These are phyloP conservation scores for Tadarida brasiliensis DNA, from an alignment of 2,797 vertebrate species.

Conservation along the genomic window DNA sequence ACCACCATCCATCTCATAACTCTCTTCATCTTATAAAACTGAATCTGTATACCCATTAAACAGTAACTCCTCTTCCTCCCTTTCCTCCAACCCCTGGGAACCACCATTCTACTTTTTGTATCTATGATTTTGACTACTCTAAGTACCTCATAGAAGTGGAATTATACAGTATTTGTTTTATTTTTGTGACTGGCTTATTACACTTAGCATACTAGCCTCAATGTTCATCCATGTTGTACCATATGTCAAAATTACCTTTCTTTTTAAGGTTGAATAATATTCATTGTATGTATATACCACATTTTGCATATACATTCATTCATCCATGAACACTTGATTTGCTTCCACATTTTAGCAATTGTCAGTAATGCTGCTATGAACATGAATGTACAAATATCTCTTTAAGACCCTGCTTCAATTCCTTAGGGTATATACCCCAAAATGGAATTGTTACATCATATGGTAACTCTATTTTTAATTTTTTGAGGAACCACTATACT, in stretches of 20 bases:
- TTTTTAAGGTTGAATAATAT: slow-evolving; percentile 29
- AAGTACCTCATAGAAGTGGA: neutral
- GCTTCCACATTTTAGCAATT: neutral
- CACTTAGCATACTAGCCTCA: neutral
- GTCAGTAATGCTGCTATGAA: neutral
- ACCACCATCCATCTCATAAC: neutral
- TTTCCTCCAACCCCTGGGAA: neutral
- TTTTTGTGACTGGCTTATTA: neutral
- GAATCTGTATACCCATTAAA: neutral
- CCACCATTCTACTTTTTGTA: neutral
- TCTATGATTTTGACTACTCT: neutral
- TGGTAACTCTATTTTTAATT: slow-evolving; percentile 35
- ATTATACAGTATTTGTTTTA: neutral
- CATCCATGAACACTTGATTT: neutral
- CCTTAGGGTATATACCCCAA: neutral
- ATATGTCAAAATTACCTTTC: neutral
- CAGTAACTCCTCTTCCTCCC: neutral
- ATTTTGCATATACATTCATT: neutral
- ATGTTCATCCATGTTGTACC: neutral
- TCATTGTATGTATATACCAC: neutral
- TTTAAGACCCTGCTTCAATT: neutral
- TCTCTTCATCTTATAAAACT: neutral
- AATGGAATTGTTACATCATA: neutral
- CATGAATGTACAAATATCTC: neutral
- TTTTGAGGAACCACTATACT: neutral